These are phyloP conservation scores for Bettongia penicillata DNA, from an alignment of 2,113 vertebrate genomes.

Conservation along the genomic window DNA sequence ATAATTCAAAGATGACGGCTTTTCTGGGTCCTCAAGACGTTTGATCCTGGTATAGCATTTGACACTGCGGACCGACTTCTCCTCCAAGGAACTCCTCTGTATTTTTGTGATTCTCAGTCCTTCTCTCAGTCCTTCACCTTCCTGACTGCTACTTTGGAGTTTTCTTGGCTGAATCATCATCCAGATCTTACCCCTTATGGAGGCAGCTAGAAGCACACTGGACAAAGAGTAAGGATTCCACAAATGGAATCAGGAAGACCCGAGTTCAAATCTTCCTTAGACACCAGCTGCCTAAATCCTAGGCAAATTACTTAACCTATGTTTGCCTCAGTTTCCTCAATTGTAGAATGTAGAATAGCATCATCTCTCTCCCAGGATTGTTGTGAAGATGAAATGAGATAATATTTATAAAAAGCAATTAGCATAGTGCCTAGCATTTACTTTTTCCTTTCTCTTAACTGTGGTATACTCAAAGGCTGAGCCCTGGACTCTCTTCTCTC, in stretches of 20 bases:
- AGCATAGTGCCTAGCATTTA: not conserved
- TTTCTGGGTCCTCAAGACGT: not conserved
- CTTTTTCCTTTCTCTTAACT: not conserved
- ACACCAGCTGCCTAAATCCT: not conserved
- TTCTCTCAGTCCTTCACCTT: not conserved
- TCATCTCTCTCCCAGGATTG: not conserved
- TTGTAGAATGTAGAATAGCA: not conserved
- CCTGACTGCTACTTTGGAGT: not conserved
- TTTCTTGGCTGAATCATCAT: not conserved
- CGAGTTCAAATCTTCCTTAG: not conserved
- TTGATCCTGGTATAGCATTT: not conserved
- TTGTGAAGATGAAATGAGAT: not conserved
- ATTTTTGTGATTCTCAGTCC: not conserved
- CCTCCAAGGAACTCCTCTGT: not conserved
- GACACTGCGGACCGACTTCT: not conserved
- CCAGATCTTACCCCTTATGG: not conserved
- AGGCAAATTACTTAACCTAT: not conserved
- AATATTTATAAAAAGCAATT: not conserved
- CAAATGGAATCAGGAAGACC: not conserved
- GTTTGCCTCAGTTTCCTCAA: not conserved
- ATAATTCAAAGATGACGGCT: not conserved
- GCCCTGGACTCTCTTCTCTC: not conserved
- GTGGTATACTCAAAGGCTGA: not conserved
- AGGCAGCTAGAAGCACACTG: not conserved
- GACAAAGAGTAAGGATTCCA: not conserved